These are phyloP conservation scores for Macaria liturata DNA, from an alignment of 2,888 invertebrate genomes.

Conservation along the genomic window DNA sequence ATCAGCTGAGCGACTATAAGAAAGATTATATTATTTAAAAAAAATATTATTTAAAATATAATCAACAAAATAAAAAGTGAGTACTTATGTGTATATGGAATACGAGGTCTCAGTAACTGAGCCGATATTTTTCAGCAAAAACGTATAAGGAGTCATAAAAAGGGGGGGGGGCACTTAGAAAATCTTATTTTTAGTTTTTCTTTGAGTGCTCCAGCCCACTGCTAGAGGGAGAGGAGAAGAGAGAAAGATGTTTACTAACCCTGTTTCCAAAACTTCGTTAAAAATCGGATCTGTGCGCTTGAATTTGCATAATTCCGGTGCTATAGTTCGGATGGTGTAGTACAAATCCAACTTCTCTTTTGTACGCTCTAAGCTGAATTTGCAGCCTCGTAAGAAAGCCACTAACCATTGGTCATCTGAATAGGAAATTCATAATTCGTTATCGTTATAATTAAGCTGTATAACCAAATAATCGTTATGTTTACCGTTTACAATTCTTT, in stretches of 20 bases:
- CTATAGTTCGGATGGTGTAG: conserved; percentile 75
- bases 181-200: not conserved
- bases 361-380: conserved; percentile 84
- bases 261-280: conserved; percentile 51
- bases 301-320: conserved; percentile 73
- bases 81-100: not conserved
- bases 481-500: too few species aligned
- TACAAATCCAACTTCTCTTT: conserved; percentile 85
- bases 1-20: too few species aligned
- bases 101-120: too few species aligned
- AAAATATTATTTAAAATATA: too few species aligned
- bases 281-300: conserved; percentile 47
- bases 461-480: too few species aligned
- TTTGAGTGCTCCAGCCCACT: too few species aligned
- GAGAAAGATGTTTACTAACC: conserved; percentile 37
- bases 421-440: conserved; percentile 14
- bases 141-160: too few species aligned
- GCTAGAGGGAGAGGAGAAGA: not conserved
- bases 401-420: conserved; percentile 85
- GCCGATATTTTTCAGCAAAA: too few species aligned
- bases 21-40: too few species aligned
- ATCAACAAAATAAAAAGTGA: too few species aligned
- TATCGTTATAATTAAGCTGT: too few species aligned
- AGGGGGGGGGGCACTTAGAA: too few species aligned
- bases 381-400: conserved; percentile 85